phyloP scores from a whole-genome alignment of 2,888 invertebrate species.

The Drosophila paranaensis region DNA sequence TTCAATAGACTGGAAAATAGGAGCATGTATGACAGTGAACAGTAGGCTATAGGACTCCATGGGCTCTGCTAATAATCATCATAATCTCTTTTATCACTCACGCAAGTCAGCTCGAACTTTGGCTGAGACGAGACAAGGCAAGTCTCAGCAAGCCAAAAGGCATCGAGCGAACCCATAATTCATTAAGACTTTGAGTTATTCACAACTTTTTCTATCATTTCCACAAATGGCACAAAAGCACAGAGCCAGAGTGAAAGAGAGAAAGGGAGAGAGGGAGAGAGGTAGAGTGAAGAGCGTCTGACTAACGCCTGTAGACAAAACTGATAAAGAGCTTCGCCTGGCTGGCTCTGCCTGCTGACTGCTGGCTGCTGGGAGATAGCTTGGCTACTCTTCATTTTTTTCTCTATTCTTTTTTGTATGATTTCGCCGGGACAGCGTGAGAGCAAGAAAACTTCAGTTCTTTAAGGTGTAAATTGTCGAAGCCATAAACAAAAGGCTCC shows the following conservation, averaged over 20 bases:
- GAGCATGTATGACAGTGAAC: background rate
- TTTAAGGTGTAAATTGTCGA: conserved; percentile 83
- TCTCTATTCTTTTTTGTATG: conserved; percentile 10
- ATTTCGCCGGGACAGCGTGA: conserved; percentile 26
- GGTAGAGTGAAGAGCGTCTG: conserved; percentile 26
- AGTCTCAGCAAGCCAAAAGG: conserved; percentile 10
- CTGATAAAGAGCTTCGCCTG: conserved; percentile 58
- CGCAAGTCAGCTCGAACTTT: conserved; percentile 22
- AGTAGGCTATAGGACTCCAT: too few relatives aligned
- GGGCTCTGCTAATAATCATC: conserved; percentile 15
- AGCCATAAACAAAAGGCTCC: conserved; percentile 78
- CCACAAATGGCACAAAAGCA: conserved; percentile 30
- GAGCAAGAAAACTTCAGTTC: conserved; percentile 47
- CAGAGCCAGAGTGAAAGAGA: background rate
- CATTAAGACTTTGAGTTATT: conserved; percentile 77
- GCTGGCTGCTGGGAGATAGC: conserved; percentile 47
- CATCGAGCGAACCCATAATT: conserved; percentile 60
- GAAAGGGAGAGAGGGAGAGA: background rate
- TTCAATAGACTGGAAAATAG: conserved; percentile 1
- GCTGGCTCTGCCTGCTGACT: conserved; percentile 13
- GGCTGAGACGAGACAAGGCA: conserved; percentile 15
- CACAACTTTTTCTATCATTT: conserved; percentile 62
- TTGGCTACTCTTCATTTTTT: conserved; percentile 53
- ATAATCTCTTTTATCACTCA: conserved; percentile 28
- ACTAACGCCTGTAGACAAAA: conserved; percentile 66